phyloP scores from a whole-genome alignment of 2,888 invertebrate species.

The Drosophila prolongata region DNA sequence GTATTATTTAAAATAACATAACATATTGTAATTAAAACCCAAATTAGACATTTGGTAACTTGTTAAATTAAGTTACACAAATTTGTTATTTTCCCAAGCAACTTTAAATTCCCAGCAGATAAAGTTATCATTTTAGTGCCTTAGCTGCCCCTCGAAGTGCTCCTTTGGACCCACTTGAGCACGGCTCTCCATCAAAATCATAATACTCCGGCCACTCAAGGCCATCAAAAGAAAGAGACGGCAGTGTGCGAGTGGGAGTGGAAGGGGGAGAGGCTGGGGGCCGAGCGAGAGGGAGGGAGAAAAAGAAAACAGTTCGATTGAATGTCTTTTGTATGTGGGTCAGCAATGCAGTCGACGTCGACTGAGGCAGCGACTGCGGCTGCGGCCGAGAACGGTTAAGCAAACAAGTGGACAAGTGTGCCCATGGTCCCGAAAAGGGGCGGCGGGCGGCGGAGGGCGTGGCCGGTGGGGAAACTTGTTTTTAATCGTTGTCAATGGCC shows the following conservation, averaged over 20 bases:
- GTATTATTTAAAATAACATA: too few relatives aligned
- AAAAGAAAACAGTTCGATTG: constrained; percentile 64
- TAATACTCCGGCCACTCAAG: constrained; percentile 54
- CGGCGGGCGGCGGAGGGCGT: not conserved
- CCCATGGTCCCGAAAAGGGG: constrained; percentile 52
- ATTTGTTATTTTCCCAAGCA: not conserved
- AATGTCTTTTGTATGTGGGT: constrained; percentile 76
- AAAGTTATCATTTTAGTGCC: constrained; percentile 34
- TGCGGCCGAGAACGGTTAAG: constrained; percentile 11
- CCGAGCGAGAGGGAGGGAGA: not conserved
- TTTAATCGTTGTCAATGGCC: constrained; percentile 80
- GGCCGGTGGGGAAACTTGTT: constrained; percentile 61
- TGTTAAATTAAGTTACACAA: too few relatives aligned
- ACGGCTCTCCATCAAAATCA: constrained; percentile 40
- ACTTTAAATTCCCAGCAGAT: constrained; percentile 13
- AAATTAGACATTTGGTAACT: too few relatives aligned
- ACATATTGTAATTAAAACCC: too few relatives aligned
- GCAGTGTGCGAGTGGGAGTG: not conserved
- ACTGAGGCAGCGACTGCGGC: constrained; percentile 5
- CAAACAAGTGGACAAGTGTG: constrained; percentile 54
- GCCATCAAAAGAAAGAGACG: constrained; percentile 50
- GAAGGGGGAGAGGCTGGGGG: not conserved
- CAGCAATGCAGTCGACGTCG: constrained; percentile 65
- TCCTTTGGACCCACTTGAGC: constrained; percentile 36
- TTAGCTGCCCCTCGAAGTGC: constrained; percentile 15